phyloP scores from a whole-genome alignment of 2,888 invertebrate species.

The Dione juno region DNA sequence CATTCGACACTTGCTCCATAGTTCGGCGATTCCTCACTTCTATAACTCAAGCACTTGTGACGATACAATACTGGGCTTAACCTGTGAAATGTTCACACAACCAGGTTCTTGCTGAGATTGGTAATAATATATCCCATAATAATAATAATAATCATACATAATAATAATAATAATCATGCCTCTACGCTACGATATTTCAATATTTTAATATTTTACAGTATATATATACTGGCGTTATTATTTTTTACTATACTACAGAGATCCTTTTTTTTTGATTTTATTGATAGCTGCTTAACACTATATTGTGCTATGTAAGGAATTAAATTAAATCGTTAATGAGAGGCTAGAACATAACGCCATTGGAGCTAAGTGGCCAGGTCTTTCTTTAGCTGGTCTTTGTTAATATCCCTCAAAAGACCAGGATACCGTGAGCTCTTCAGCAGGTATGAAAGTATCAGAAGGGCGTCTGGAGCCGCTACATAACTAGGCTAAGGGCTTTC shows the following conservation, averaged over 20 bases:
- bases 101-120: too few relatives aligned
- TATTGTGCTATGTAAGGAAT: slow-evolving; percentile 41
- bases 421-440: slow-evolving; percentile 45
- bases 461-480: slow-evolving; percentile 54
- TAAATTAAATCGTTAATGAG: slow-evolving; percentile 44
- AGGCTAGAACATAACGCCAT: slow-evolving; percentile 42
- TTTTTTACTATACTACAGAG: neutral
- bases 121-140: too few relatives aligned
- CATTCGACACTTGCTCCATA: too few relatives aligned
- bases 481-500: slow-evolving; percentile 75
- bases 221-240: neutral
- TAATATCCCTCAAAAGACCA: slow-evolving; percentile 37
- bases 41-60: too few relatives aligned
- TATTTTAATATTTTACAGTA: too few relatives aligned
- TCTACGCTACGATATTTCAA: too few relatives aligned
- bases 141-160: too few relatives aligned
- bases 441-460: slow-evolving; percentile 54
- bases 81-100: too few relatives aligned
- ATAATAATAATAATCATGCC: too few relatives aligned
- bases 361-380: slow-evolving; percentile 37
- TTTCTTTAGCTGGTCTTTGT: slow-evolving; percentile 39
- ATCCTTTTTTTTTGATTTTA: neutral
- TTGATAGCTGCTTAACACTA: neutral
- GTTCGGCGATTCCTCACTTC: too few relatives aligned
- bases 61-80: too few relatives aligned